These are phyloP conservation scores for Drosophila ambigua DNA, from an alignment of 1,140 invertebrate genomes.

Conservation along the genomic window DNA sequence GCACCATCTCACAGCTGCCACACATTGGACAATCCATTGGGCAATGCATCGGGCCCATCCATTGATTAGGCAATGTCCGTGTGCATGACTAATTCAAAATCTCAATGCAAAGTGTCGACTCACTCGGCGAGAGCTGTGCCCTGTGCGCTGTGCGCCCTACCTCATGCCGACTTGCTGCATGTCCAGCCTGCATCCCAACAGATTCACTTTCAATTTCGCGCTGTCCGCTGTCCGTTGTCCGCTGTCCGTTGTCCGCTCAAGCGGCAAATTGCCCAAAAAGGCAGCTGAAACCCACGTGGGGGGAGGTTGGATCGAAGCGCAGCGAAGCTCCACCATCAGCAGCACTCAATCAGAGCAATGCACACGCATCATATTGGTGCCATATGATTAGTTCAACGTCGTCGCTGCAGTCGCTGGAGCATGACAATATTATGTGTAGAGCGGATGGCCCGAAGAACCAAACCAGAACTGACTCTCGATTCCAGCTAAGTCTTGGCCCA, in stretches of 20 bases:
- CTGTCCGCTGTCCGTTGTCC: conserved; percentile 49
- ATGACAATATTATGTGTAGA: conserved; percentile 55
- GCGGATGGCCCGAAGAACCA: conserved; percentile 44
- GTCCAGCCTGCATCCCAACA: conserved; percentile 35
- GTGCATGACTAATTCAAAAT: conserved; percentile 63
- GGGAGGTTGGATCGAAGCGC: too few relatives aligned
- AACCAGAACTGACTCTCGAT: conserved; percentile 16
- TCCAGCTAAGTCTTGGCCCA: conserved; percentile 60
- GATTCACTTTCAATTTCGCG: conserved; percentile 66
- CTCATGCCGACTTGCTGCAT: conserved; percentile 1
- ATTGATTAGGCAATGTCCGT: conserved; percentile 58
- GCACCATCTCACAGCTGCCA: conserved; percentile 50
- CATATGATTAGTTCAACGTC: conserved; percentile 70
- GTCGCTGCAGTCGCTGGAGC: conserved; percentile 54
- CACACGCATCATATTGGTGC: conserved; percentile 75
- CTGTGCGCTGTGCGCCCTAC: neutral
- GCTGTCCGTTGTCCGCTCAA: conserved; percentile 55
- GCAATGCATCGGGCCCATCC: neutral
- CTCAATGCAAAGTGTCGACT: conserved; percentile 58
- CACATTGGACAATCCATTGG: conserved; percentile 60
- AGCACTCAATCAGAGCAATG: conserved; percentile 6
- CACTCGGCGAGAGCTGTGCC: conserved; percentile 14
- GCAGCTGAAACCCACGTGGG: conserved; percentile 40
- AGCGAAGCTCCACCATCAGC: conserved; percentile 7
- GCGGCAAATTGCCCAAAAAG: conserved; percentile 69